A percentile compares a stretch with the other conserved stretches of the same genome.
These are phyloP conservation scores for Pogonognathellus flavescens DNA, from an alignment of 1,140 invertebrate genomes.

Conservation along the genomic window DNA sequence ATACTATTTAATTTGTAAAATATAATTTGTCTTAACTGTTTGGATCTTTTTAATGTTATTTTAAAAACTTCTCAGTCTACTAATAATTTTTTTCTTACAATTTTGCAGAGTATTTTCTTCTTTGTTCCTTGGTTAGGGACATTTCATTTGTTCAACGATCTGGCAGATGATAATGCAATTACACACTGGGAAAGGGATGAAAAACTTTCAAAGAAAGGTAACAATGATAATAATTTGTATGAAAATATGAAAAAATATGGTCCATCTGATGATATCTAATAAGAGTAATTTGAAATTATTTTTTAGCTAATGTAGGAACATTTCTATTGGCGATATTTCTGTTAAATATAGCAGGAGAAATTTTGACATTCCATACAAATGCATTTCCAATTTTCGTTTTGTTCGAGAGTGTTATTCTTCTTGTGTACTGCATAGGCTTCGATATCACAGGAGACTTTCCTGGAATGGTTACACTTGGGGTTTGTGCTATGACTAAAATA, in stretches of 20 bases:
- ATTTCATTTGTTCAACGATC: background rate
- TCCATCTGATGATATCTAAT: too few relatives aligned
- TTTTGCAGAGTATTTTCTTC: conserved; percentile 18
- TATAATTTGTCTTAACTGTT: too few relatives aligned
- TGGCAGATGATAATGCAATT: conserved; percentile 20
- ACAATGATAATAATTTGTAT: background rate
- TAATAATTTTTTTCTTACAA: too few relatives aligned
- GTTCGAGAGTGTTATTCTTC: background rate
- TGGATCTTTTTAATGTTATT: too few relatives aligned
- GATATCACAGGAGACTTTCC: background rate
- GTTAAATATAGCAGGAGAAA: background rate
- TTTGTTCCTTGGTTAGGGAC: conserved; percentile 10
- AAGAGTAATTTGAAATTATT: too few relatives aligned
- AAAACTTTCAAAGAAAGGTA: conserved; percentile 12
- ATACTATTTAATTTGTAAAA: too few relatives aligned
- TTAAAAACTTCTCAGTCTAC: too few relatives aligned
- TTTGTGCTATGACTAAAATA: background rate
- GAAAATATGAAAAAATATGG: background rate
- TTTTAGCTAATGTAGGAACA: conserved; percentile 11
- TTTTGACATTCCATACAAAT: background rate
- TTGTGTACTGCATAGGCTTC: background rate
- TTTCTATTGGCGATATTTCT: background rate
- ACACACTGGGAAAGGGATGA: conserved; percentile 24
- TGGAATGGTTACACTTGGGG: background rate
- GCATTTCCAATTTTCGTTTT: background rate